phyloP scores from a whole-genome alignment of 2,113 vertebrate genomes.

The Laticauda laticaudata region DNA sequence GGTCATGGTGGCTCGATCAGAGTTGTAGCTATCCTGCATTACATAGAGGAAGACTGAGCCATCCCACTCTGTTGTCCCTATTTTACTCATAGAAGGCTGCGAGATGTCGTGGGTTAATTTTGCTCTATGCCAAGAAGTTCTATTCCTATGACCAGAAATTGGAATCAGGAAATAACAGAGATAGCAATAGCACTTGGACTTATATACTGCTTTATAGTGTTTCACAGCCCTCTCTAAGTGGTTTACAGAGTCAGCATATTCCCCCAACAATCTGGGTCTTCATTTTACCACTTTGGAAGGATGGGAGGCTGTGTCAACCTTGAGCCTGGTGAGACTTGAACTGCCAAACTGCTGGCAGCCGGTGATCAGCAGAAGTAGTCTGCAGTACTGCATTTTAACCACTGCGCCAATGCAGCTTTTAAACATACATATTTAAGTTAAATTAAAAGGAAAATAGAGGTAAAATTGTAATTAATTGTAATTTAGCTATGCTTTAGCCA shows the following conservation, averaged over 20 bases:
- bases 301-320: too few species aligned
- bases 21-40: not conserved
- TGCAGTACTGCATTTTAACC: too few species aligned
- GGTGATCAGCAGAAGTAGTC: too few species aligned
- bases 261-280: too few species aligned
- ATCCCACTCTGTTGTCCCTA: not conserved
- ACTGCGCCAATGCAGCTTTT: too few species aligned
- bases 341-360: too few species aligned
- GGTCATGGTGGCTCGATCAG: not conserved
- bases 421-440: not conserved
- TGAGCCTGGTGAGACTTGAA: too few species aligned
- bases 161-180: not conserved
- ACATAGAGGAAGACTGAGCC: not conserved
- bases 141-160: not conserved
- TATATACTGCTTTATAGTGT: too few species aligned
- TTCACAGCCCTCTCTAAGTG: too few species aligned
- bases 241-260: too few species aligned
- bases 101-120: not conserved
- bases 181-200: not conserved
- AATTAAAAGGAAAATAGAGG: not conserved
- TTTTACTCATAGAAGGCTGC: not conserved
- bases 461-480: not conserved
- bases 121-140: not conserved
- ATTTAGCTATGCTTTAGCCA: not conserved
- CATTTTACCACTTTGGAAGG: too few species aligned